Percentiles rank a stretch among this genome's conserved stretches.
Conservation (phyloP, 1,140 invertebrate species). For the Cephus cinctus region DNA sequence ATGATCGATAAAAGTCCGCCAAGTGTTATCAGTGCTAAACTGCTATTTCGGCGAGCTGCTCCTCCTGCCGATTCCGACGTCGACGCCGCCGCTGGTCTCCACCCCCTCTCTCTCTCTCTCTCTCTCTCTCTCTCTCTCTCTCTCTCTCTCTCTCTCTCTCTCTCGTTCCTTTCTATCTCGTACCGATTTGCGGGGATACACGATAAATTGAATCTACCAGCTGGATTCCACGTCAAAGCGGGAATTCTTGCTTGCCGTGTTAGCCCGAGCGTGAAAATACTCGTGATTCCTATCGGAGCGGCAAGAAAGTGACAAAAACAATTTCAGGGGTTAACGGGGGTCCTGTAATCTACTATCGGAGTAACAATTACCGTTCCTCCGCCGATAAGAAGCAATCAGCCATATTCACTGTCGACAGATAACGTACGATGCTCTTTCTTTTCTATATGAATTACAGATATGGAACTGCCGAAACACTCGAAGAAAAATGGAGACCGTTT, state of each 20-base stretch:
- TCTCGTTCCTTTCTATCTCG: conserved; percentile 12
- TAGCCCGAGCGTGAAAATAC: conserved; percentile 33
- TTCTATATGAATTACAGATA: conserved; percentile 27
- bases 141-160: conserved; percentile 2
- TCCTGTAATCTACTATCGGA: too few relatives aligned
- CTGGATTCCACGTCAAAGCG: conserved; percentile 35
- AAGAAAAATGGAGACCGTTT: conserved; percentile 28
- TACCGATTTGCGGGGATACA: conserved; percentile 23
- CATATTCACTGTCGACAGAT: background rate
- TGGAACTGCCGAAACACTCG: conserved; percentile 34
- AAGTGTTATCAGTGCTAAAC: conserved; percentile 41
- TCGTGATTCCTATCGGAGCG: conserved; percentile 20
- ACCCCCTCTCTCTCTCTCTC: conserved; percentile 8
- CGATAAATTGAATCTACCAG: conserved; percentile 39
- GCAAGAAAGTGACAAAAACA: conserved; percentile 22
- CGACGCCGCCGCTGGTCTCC: too few relatives aligned
- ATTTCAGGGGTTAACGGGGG: too few relatives aligned
- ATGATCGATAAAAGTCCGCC: conserved; percentile 51
- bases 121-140: conserved; percentile 4
- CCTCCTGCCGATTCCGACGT: too few relatives aligned
- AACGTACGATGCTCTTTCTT: background rate
- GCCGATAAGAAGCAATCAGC: background rate
- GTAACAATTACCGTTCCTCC: too few relatives aligned
- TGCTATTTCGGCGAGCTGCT: conserved; percentile 42
- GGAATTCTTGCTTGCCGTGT: conserved; percentile 31